These are phyloP conservation scores for Campoplex nolae DNA, from an alignment of 2,888 invertebrate genomes.

Conservation along the genomic window DNA sequence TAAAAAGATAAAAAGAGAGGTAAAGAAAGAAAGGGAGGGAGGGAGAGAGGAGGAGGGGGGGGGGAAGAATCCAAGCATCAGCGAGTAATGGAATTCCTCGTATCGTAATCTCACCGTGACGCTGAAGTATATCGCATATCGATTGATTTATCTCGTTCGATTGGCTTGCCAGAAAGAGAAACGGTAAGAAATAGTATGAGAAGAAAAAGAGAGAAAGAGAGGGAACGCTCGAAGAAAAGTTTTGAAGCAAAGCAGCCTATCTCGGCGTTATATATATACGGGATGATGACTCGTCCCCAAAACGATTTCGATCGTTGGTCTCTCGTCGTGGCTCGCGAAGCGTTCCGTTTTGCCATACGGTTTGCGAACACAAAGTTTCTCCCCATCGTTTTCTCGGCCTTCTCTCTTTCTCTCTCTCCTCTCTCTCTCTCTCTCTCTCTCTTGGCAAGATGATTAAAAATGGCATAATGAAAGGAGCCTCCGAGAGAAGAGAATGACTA, in stretches of 20 bases:
- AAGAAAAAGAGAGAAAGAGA: slow-evolving; percentile 11
- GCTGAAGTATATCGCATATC: slow-evolving; percentile 79
- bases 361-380: slow-evolving; percentile 56
- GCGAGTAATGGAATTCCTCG: slow-evolving; percentile 69
- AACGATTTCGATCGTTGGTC: slow-evolving; percentile 70
- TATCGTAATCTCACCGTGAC: slow-evolving; percentile 72
- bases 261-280: slow-evolving; percentile 24
- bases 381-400: slow-evolving; percentile 63
- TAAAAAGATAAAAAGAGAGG: slow-evolving; percentile 49
- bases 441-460: slow-evolving; percentile 80
- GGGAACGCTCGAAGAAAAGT: slow-evolving; percentile 46
- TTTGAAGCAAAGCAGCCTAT: slow-evolving; percentile 42
- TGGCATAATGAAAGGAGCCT: slow-evolving; percentile 82
- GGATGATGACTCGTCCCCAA: slow-evolving; percentile 69
- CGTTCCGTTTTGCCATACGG: slow-evolving; percentile 59
- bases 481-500: slow-evolving; percentile 77
- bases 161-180: slow-evolving; percentile 67
- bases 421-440: slow-evolving; percentile 52
- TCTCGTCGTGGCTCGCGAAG: slow-evolving; percentile 42
- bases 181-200: slow-evolving; percentile 18
- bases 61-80: slow-evolving; percentile 62
- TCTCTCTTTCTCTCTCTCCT: slow-evolving; percentile 57
- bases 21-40: slow-evolving; percentile 61
- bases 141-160: slow-evolving; percentile 82
- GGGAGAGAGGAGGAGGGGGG: slow-evolving; percentile 62